These are phyloP conservation scores for Dendrophyllia cribrosa DNA, from an alignment of 64 coral and sea anemone genomes.

Conservation along the genomic window DNA sequence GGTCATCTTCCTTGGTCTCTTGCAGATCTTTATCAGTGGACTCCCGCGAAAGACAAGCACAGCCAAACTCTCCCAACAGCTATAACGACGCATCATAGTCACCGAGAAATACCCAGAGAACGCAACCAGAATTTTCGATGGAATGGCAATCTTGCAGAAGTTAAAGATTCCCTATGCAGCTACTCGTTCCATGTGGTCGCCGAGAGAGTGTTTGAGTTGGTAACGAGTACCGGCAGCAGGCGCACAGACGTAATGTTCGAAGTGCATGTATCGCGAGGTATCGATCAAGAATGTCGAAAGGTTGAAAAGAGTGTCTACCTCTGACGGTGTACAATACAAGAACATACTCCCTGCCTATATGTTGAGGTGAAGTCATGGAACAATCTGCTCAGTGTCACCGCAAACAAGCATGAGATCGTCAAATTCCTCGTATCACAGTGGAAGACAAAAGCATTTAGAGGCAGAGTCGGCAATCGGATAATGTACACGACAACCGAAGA, in stretches of 20 bases:
- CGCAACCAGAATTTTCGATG: conserved; percentile 53
- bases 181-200: conserved; percentile 38
- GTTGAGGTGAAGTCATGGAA: conserved; percentile 69
- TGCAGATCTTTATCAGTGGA: conserved; percentile 44
- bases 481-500: conserved; percentile 46
- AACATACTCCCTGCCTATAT: conserved; percentile 62
- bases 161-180: conserved; percentile 20
- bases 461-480: conserved; percentile 54
- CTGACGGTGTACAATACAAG: conserved; percentile 59
- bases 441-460: conserved; percentile 61
- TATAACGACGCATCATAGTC: not conserved
- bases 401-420: conserved; percentile 76
- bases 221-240: conserved; percentile 66
- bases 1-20: conserved; percentile 67
- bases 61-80: conserved; percentile 28
- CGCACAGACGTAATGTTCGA: conserved; percentile 47
- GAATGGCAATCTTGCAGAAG: conserved; percentile 29
- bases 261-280: conserved; percentile 49
- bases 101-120: conserved; percentile 65
- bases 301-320: conserved; percentile 36
- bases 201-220: conserved; percentile 57
- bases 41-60: conserved; percentile 66
- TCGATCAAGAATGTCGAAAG: conserved; percentile 75
- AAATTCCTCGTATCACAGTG: conserved; percentile 69
- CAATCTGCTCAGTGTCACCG: conserved; percentile 59